These are phyloP conservation scores for Uloborus diversus DNA, from an alignment of 1,140 invertebrate species.

Conservation along the genomic window DNA sequence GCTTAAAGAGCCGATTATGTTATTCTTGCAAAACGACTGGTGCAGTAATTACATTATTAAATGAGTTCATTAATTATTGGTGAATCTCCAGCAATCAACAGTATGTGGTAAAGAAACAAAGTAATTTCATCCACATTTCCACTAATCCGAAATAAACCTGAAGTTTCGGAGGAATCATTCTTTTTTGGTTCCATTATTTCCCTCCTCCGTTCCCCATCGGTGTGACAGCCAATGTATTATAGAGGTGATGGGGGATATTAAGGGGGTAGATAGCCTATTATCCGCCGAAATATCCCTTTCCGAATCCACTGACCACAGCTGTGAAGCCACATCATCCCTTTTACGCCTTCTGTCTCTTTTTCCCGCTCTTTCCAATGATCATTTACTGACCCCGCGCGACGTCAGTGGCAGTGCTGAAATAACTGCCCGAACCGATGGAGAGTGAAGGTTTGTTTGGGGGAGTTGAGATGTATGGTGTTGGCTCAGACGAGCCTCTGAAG, in stretches of 20 bases:
- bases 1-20: too few relatives aligned
- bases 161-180: not conserved
- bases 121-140: too few relatives aligned
- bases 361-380: constrained; percentile 21
- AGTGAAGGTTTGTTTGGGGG: too few relatives aligned
- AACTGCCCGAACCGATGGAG: too few relatives aligned
- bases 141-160: not conserved
- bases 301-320: constrained; percentile 54
- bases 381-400: constrained; percentile 25
- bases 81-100: too few relatives aligned
- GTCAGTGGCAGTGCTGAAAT: too few relatives aligned
- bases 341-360: constrained; percentile 31
- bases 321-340: constrained; percentile 53
- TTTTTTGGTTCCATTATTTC: constrained; percentile 43
- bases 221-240: constrained; percentile 51
- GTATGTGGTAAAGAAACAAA: too few relatives aligned
- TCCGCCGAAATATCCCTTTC: constrained; percentile 53
- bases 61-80: too few relatives aligned
- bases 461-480: not conserved
- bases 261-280: constrained; percentile 54
- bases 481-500: not conserved
- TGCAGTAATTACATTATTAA: too few relatives aligned
- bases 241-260: constrained; percentile 40
- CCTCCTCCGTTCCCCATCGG: not conserved
- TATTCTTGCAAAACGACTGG: too few relatives aligned